Conservation (phyloP, 2,797 vertebrate genomes). For the Morus bassanus region DNA sequence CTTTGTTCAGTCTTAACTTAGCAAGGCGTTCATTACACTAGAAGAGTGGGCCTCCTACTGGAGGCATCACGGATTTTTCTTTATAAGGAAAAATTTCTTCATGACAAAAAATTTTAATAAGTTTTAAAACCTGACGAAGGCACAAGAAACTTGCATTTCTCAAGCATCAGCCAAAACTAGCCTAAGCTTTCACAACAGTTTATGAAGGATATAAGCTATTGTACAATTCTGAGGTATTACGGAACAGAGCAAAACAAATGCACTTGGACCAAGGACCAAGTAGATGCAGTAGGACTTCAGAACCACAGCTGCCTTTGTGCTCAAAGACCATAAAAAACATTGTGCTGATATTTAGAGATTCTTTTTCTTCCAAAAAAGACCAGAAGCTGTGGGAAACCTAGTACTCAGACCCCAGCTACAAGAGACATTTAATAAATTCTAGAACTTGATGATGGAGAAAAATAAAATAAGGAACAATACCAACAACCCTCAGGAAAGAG, state of each 20-base stretch:
- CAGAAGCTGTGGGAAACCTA: background rate
- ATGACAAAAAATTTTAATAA: background rate
- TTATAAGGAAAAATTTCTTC: background rate
- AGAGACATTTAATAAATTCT: background rate
- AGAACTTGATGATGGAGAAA: background rate
- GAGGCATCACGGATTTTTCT: background rate
- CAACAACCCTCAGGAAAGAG: background rate
- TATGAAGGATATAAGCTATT: background rate
- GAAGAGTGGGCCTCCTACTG: background rate
- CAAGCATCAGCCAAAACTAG: background rate
- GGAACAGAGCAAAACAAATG: background rate
- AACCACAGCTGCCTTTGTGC: background rate
- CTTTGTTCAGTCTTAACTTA: background rate
- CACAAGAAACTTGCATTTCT: background rate
- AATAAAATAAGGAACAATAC: background rate
- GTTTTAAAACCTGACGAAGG: background rate
- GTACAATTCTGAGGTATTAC: background rate
- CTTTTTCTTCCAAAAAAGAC: background rate
- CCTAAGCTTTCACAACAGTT: background rate
- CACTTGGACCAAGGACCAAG: accelerated
- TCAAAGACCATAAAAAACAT: background rate
- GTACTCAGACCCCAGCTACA: background rate
- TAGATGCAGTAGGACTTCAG: background rate
- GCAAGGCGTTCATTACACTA: background rate
- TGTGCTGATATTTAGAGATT: background rate